Conservation (phyloP, 2,113 vertebrate species). For the Centropristis striata region DNA sequence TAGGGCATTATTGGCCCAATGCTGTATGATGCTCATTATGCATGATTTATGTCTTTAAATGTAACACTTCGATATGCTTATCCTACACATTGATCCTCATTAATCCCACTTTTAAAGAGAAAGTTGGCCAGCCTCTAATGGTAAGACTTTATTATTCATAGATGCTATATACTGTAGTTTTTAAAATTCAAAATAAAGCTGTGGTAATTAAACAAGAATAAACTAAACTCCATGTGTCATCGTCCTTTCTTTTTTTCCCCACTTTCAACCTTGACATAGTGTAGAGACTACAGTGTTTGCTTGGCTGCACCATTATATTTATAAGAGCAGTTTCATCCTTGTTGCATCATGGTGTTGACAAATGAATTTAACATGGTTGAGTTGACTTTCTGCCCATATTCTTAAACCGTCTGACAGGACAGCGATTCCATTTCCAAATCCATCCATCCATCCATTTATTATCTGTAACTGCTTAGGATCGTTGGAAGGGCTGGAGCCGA, state of each 20-base stretch:
- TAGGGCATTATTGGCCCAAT: too few relatives aligned
- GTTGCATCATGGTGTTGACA: constrained; percentile 75
- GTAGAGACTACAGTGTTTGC: constrained; percentile 16
- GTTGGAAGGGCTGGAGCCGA: too few relatives aligned
- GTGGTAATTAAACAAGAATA: neutral
- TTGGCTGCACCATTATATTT: constrained; percentile 32
- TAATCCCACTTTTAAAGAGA: neutral
- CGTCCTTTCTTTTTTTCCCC: neutral
- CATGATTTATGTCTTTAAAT: too few relatives aligned
- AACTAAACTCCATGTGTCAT: neutral
- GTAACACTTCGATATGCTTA: too few relatives aligned
- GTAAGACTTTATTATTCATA: neutral
- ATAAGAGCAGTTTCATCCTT: constrained; percentile 54
- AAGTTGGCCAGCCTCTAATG: neutral
- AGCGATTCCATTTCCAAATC: constrained; percentile 14
- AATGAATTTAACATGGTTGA: constrained; percentile 62
- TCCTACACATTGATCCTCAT: too few relatives aligned
- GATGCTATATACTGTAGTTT: neutral
- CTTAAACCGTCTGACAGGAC: constrained; percentile 43
- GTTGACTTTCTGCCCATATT: constrained; percentile 32
- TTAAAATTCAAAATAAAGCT: neutral
- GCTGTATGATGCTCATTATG: too few relatives aligned
- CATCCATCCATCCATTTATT: too few relatives aligned
- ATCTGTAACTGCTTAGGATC: too few relatives aligned
- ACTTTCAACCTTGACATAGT: constrained; percentile 15